These are phyloP conservation scores for Acanthosepion esculentum DNA, from an alignment of 2,888 invertebrate genomes.

Conservation along the genomic window DNA sequence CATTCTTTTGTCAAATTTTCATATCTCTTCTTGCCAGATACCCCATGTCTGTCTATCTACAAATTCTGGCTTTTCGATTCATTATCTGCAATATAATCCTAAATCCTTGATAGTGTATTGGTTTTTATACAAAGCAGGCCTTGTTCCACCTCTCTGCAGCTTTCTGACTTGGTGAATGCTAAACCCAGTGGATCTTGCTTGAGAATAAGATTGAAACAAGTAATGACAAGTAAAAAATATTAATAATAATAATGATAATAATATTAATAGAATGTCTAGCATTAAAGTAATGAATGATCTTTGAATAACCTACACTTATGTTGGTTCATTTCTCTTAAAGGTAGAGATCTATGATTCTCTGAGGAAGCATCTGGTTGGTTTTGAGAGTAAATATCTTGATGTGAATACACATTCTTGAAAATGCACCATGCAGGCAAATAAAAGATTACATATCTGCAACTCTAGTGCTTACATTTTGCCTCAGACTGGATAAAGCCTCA, in stretches of 20 bases:
- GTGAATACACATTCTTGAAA: background rate
- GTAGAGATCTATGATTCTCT: background rate
- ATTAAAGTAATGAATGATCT: constrained; percentile 23
- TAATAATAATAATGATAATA: background rate
- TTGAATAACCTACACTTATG: background rate
- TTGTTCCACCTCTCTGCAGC: background rate
- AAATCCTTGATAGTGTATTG: constrained; percentile 33
- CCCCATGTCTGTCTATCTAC: background rate
- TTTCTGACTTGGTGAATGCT: background rate
- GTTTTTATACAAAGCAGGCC: constrained; percentile 33
- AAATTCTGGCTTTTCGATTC: constrained; percentile 33
- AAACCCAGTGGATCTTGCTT: constrained; percentile 12
- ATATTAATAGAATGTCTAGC: background rate
- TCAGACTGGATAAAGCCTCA: background rate
- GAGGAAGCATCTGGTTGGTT: background rate
- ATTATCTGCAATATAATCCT: background rate
- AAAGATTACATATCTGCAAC: background rate
- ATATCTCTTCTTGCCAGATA: background rate
- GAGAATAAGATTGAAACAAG: constrained; percentile 22
- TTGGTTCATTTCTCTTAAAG: background rate
- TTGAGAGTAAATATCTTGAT: background rate
- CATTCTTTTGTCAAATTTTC: constrained; percentile 11
- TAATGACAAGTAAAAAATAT: background rate
- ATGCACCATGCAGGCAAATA: background rate
- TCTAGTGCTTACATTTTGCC: background rate